Base-by-base conservation (phyloP, 2,888 invertebrate genomes). In the Cheilosia urbana region DNA sequence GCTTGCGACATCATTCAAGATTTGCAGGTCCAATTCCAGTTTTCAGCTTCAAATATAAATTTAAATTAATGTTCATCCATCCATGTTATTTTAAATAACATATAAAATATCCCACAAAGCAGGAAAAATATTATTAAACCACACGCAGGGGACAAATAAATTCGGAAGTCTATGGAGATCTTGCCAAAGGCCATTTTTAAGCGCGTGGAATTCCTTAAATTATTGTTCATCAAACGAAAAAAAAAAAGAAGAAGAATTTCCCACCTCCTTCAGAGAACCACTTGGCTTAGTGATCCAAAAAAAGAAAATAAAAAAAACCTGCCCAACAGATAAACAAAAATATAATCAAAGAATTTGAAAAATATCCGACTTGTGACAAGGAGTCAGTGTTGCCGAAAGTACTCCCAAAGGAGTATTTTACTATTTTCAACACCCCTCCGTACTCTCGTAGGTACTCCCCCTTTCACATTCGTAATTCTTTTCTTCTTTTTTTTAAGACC, bases 161-260 rank as follows among this genome's bases (percentile, higher is more conserved):
- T 24, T 37, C 24, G 40, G 24, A 65, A 73, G 55, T 45, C 73
- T 63, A 55, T 73, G 65, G 63, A 65, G 63, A 53, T 55, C 47
- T 73, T 65, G 73, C 63, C 73, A 73, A 80, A 62, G 68, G 45
- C 19, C 40, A 53, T 77, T 77, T 62, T n/a, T 19, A 62, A 62
- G 17, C 62, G 30, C 49, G 55, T 55, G 66, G 58, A 49, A 66
- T 65, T 79, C 53, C 72, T 68, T 17, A 68, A 62, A 73, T 79
- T 65, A 45, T 58, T 24, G 34, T 42, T 45, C 58, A 66, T 51
- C 30, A 58, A 62, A 62, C 17, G 62, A 62, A 24, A 62, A 9
- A 45, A 21, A 47, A n/a, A 45, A 51, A 62, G 21, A 27, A 27
- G 27, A 5, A 27, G 27, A 27, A 27, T 6, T 27, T 37, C 9